Conservation (phyloP, 2,888 invertebrate genomes). For the Iselma pallidipennis region DNA sequence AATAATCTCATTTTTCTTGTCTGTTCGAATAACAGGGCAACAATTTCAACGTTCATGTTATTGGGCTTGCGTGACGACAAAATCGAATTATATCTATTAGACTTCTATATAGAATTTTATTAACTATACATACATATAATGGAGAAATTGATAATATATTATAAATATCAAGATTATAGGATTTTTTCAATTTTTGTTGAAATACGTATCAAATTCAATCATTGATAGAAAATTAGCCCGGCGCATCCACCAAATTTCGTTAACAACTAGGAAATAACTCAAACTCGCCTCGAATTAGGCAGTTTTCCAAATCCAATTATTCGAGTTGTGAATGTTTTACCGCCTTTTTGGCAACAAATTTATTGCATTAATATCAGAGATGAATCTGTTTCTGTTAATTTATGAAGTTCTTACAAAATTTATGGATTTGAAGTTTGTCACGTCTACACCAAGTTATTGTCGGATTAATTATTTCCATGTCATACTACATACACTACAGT, state of each 20-base stretch:
- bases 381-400: neutral
- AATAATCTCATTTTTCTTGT: conserved; percentile 36
- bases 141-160: too few relatives aligned
- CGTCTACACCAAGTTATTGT: neutral
- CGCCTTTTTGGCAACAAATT: neutral
- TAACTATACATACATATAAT: too few relatives aligned
- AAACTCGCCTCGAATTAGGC: too few relatives aligned
- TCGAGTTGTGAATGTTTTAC: neutral
- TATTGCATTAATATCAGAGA: neutral
- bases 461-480: neutral
- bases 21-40: conserved; percentile 27
- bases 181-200: too few relatives aligned
- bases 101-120: conserved; percentile 1
- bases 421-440: neutral
- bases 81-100: conserved; percentile 17
- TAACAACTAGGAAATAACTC: too few relatives aligned
- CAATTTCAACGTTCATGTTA: conserved; percentile 27
- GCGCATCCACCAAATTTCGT: too few relatives aligned
- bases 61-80: conserved; percentile 25
- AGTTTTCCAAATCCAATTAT: neutral
- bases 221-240: too few relatives aligned
- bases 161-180: too few relatives aligned
- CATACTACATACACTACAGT: neutral
- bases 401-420: neutral
- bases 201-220: too few relatives aligned